These are phyloP conservation scores for Conus canariensis DNA, from an alignment of 2,888 invertebrate genomes.

Conservation along the genomic window DNA sequence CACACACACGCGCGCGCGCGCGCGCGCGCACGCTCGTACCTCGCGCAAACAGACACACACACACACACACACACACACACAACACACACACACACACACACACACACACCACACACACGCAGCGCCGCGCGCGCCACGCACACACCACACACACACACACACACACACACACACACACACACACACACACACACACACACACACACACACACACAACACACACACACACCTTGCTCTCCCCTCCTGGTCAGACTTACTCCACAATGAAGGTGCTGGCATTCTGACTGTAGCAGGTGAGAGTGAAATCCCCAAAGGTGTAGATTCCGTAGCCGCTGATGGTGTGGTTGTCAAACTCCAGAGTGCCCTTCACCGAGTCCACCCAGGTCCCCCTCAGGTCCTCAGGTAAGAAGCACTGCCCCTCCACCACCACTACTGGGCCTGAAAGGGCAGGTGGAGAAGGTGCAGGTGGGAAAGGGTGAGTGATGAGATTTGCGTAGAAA, in stretches of 20 bases:
- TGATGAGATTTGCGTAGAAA: not conserved
- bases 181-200: too few relatives aligned
- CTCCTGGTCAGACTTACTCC: slow-evolving; percentile 38
- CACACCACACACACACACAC: too few relatives aligned
- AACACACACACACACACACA: too few relatives aligned
- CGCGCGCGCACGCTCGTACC: too few relatives aligned
- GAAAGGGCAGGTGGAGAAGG: not conserved
- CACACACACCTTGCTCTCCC: too few relatives aligned
- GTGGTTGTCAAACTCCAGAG: slow-evolving; percentile 35
- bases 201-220: not conserved
- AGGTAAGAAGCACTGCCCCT: slow-evolving; percentile 40
- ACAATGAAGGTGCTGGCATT: slow-evolving; percentile 38
- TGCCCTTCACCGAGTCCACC: slow-evolving; percentile 46
- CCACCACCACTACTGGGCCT: not conserved
- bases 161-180: not conserved
- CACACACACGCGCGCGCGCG: too few relatives aligned
- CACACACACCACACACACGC: too few relatives aligned
- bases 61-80: too few relatives aligned
- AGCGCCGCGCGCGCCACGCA: too few relatives aligned
- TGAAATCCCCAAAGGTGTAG: slow-evolving; percentile 42
- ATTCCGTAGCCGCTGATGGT: slow-evolving; percentile 35
- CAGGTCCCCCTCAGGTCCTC: slow-evolving; percentile 39
- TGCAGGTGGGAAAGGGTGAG: not conserved
- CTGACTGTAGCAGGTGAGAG: slow-evolving; percentile 40
- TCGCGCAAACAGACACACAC: too few relatives aligned